phyloP scores from a whole-genome alignment of 2,888 invertebrate genomes.

The Phlogophora meticulosa region DNA sequence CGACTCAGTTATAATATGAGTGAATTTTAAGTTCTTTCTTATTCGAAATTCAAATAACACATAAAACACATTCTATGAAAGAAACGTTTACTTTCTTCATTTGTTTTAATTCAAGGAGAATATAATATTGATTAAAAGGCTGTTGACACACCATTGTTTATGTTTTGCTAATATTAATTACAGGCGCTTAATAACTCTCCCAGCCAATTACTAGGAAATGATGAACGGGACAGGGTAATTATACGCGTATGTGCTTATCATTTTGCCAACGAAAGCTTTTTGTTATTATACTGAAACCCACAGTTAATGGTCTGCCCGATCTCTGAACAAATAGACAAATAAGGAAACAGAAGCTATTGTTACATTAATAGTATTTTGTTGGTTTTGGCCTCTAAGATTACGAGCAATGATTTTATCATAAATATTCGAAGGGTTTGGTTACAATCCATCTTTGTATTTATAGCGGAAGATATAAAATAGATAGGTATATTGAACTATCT shows the following conservation, averaged over 20 bases:
- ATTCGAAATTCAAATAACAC: too few species aligned
- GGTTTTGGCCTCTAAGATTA: slow-evolving; percentile 1
- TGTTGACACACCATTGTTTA: not conserved
- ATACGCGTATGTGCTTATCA: slow-evolving; percentile 15
- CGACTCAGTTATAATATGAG: not conserved
- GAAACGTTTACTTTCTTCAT: too few species aligned
- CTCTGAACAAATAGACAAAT: slow-evolving; percentile 10
- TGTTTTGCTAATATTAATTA: not conserved
- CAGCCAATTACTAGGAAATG: slow-evolving; percentile 20
- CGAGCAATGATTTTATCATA: slow-evolving; percentile 24
- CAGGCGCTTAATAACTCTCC: slow-evolving; percentile 1
- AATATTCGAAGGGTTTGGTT: not conserved
- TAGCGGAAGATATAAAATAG: not conserved
- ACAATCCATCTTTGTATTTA: slow-evolving; percentile 20
- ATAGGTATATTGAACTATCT: slow-evolving; percentile 1
- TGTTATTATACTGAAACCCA: slow-evolving; percentile 7
- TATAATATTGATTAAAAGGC: not conserved
- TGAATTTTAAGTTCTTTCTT: not conserved
- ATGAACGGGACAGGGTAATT: slow-evolving; percentile 10
- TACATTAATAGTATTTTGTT: slow-evolving; percentile 18
- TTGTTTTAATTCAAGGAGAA: too few species aligned
- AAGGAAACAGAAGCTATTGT: slow-evolving; percentile 35
- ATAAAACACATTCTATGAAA: too few species aligned
- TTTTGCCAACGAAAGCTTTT: slow-evolving; percentile 16
- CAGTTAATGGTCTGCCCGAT: not conserved